These are phyloP conservation scores for Hoplostethus atlanticus DNA, from an alignment of 2,797 vertebrate genomes.

Conservation along the genomic window DNA sequence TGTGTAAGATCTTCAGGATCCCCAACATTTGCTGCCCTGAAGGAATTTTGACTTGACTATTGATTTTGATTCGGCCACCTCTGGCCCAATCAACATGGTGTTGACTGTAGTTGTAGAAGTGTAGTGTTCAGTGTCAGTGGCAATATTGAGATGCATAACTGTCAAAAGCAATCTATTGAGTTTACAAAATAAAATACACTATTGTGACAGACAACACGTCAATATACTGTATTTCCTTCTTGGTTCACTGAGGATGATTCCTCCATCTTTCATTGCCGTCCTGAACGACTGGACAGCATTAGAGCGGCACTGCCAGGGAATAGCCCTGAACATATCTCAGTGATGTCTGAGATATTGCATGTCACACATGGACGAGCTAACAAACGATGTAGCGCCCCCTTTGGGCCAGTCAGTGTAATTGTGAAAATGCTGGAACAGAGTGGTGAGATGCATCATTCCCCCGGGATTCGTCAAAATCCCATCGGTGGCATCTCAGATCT, in stretches of 20 bases:
- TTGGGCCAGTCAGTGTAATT: conserved; percentile 33
- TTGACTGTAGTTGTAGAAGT: conserved; percentile 42
- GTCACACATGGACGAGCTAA: conserved; percentile 63
- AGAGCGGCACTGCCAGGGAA: too few relatives aligned
- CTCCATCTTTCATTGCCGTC: too few relatives aligned
- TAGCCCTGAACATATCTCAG: background rate
- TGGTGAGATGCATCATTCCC: conserved; percentile 10
- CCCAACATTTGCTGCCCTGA: conserved; percentile 5
- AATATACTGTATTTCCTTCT: too few relatives aligned
- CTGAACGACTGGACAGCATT: too few relatives aligned
- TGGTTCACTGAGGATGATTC: too few relatives aligned
- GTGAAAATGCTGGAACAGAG: conserved; percentile 26
- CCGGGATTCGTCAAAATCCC: background rate
- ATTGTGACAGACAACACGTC: too few relatives aligned
- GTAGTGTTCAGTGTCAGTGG: conserved; percentile 32
- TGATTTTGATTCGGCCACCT: too few relatives aligned
- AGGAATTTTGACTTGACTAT: conserved; percentile 12
- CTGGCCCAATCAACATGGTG: too few relatives aligned
- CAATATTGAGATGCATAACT: conserved; percentile 35
- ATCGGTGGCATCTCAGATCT: too few relatives aligned
- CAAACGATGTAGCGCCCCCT: conserved; percentile 56
- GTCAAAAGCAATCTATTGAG: too few relatives aligned
- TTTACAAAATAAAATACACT: too few relatives aligned
- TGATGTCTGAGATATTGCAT: conserved; percentile 49
- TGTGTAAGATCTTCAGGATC: too few relatives aligned